phyloP scores from a whole-genome alignment of 2,888 invertebrate species.

The Clunio marinus region DNA sequence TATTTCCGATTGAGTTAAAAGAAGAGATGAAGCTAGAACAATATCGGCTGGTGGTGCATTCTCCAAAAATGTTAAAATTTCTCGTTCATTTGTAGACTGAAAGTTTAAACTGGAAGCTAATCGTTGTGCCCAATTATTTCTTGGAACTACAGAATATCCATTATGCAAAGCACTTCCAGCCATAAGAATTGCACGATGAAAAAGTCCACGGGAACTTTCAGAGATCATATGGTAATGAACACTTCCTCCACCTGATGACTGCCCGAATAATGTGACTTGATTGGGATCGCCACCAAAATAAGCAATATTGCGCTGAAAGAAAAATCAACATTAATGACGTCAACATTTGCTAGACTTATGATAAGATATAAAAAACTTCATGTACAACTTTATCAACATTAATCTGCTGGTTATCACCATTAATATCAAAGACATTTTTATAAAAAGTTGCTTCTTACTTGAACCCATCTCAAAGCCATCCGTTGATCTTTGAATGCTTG shows the following conservation, averaged over 20 bases:
- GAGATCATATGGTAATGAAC: slow-evolving; percentile 53
- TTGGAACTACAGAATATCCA: slow-evolving; percentile 46
- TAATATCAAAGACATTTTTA: too few species aligned
- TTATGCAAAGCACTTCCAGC: slow-evolving; percentile 47
- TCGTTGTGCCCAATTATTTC: slow-evolving; percentile 43
- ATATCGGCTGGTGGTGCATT: slow-evolving; percentile 41
- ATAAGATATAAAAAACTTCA: too few species aligned
- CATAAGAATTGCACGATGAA: slow-evolving; percentile 49
- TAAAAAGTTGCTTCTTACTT: too few species aligned
- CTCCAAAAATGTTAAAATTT: slow-evolving; percentile 48
- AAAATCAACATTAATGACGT: too few species aligned
- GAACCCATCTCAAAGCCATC: slow-evolving; percentile 54
- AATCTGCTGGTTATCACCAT: too few species aligned
- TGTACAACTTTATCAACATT: too few species aligned
- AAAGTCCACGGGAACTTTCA: slow-evolving; percentile 51
- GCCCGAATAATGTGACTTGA: slow-evolving; percentile 55
- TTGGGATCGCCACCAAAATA: slow-evolving; percentile 54
- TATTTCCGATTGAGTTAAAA: neutral
- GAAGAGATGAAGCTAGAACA: neutral
- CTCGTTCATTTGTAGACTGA: slow-evolving; percentile 15
- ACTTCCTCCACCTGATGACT: slow-evolving; percentile 54
- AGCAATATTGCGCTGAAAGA: slow-evolving; percentile 47
- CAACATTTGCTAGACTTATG: too few species aligned
- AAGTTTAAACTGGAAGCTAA: neutral
- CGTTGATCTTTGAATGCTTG: slow-evolving; percentile 55